A percentile compares a stretch with the other conserved stretches of the same genome.
phyloP scores from a whole-genome alignment of 2,797 vertebrate genomes.

The Halcyon chelicuti region DNA sequence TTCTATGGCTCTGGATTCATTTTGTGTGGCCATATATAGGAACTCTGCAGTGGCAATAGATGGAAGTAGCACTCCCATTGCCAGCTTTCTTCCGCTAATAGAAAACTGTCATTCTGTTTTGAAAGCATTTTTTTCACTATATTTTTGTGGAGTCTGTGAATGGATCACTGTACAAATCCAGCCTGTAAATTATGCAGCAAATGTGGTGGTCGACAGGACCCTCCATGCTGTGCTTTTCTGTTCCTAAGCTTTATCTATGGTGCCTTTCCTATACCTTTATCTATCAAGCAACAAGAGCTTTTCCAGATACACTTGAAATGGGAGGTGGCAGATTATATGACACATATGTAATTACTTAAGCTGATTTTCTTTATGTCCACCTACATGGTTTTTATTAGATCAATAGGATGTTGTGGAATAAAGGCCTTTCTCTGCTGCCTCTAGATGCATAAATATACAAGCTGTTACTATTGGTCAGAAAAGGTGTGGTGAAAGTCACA shows the following conservation, averaged over 20 bases:
- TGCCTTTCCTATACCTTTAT: not conserved
- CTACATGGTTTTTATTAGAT: not conserved
- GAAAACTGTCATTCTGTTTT: not conserved
- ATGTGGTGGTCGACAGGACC: not conserved
- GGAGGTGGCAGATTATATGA: not conserved
- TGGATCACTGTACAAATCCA: not conserved
- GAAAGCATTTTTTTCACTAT: not conserved
- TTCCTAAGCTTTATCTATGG: not conserved
- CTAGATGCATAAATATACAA: not conserved
- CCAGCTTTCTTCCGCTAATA: not conserved
- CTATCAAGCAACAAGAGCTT: not conserved
- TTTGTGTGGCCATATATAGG: not conserved
- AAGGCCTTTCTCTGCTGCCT: not conserved
- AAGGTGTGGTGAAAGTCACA: not conserved
- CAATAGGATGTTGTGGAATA: not conserved
- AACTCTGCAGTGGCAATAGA: not conserved
- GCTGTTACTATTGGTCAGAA: not conserved
- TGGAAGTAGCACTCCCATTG: not conserved
- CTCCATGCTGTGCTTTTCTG: not conserved
- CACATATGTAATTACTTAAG: not conserved
- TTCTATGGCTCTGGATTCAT: not conserved
- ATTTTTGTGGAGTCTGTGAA: not conserved
- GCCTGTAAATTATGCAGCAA: not conserved
- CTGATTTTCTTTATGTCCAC: not conserved
- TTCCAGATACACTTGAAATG: not conserved